These are phyloP conservation scores for Adela reaumurella DNA, from an alignment of 2,888 invertebrate species.

Conservation along the genomic window DNA sequence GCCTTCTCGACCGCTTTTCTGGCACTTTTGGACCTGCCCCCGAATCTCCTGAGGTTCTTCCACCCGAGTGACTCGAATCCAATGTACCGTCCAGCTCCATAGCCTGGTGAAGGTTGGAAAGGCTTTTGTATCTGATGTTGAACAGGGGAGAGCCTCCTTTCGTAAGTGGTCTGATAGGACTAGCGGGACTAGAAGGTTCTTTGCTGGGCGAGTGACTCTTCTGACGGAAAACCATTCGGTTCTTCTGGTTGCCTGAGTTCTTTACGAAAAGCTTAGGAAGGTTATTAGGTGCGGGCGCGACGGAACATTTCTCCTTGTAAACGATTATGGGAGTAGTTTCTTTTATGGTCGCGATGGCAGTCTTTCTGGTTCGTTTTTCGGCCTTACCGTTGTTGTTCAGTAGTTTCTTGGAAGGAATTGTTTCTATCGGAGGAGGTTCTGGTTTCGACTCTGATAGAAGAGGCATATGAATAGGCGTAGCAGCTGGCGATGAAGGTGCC, in stretches of 20 bases:
- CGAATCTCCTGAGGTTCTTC: conserved; percentile 82
- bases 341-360: conserved; percentile 54
- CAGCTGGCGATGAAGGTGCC: conserved; percentile 54
- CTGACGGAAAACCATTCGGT: conserved; percentile 63
- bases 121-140: conserved; percentile 68
- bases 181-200: conserved; percentile 64
- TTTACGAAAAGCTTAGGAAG: conserved; percentile 78
- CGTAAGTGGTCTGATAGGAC: conserved; percentile 48
- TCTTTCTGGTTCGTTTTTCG: conserved; percentile 72
- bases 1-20: conserved; percentile 75
- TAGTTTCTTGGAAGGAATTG: conserved; percentile 81
- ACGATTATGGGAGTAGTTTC: conserved; percentile 49
- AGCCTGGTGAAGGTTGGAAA: conserved; percentile 70
- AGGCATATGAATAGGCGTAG: conserved; percentile 53
- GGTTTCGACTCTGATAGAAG: conserved; percentile 65
- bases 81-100: conserved; percentile 80
- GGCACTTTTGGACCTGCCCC: conserved; percentile 73
- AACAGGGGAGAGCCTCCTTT: conserved; percentile 74
- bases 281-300: conserved; percentile 47
- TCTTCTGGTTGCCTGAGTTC: conserved; percentile 63
- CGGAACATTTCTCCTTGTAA: conserved; percentile 57
- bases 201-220: conserved; percentile 71
- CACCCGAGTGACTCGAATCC: conserved; percentile 86
- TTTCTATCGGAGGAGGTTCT: conserved; percentile 88
- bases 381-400: conserved; percentile 47